Evolutionary conservation across 2,113 vertebrate species (phyloP).

Genomic region (Pteronura brasiliensis): DNA sequence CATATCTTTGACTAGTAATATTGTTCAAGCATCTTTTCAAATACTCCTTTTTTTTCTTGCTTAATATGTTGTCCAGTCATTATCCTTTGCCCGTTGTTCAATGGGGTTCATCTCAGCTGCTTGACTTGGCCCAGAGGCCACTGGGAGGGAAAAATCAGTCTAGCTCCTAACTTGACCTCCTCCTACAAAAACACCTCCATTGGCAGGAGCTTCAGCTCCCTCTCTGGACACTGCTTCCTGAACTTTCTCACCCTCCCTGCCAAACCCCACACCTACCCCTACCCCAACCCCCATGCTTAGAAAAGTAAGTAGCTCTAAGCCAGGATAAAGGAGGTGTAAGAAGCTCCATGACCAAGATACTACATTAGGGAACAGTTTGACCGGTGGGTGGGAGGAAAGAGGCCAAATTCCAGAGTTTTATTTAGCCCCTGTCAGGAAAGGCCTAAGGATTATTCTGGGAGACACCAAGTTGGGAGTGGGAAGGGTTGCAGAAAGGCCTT

Average conservation of each 20-base stretch:
- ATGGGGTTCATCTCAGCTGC: background rate
- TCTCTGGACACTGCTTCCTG: background rate
- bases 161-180: background rate
- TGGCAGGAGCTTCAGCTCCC: background rate
- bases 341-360: background rate
- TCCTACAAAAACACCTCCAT: background rate
- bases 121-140: background rate
- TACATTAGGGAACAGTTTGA: background rate
- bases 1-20: background rate
- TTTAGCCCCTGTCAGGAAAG: background rate
- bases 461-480: background rate
- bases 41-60: background rate
- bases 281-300: background rate
- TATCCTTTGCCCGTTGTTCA: background rate
- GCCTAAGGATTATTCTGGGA: background rate
- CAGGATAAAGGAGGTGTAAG: background rate
- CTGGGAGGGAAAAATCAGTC: no score
- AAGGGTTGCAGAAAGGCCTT: background rate
- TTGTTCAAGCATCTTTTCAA: background rate
- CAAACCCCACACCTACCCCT: no score
- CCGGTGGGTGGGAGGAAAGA: background rate
- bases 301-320: background rate
- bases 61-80: background rate
- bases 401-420: background rate
- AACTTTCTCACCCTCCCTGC: background rate